Percentiles rank a stretch among this genome's conserved stretches.
Evolutionary conservation across 2,113 vertebrate genomes (phyloP).

Genomic region (Gila orcuttii): DNA sequence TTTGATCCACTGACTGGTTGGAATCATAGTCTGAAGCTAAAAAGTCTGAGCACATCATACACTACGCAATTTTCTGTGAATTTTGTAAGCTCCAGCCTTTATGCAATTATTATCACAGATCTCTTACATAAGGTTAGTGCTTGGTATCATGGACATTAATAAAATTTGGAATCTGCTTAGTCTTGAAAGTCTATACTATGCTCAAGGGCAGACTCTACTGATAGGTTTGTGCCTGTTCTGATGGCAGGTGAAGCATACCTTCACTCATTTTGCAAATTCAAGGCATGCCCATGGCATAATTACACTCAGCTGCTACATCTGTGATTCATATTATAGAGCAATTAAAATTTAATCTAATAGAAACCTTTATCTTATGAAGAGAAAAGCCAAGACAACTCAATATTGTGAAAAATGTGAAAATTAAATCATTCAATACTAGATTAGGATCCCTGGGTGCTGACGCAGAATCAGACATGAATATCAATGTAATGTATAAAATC

Average conservation of each 20-base stretch:
- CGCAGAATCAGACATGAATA: background rate
- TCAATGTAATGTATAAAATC: background rate
- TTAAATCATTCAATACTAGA: background rate
- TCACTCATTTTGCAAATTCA: background rate
- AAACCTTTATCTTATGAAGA: background rate
- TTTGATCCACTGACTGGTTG: background rate
- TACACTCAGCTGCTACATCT: background rate
- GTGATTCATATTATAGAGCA: background rate
- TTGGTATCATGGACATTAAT: slow-evolving; percentile 28
- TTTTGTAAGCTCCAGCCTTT: background rate
- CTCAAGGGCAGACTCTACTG: slow-evolving; percentile 31
- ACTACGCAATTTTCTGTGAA: background rate
- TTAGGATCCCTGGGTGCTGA: background rate
- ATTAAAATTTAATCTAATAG: background rate
- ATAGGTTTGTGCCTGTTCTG: slow-evolving; percentile 35
- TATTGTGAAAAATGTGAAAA: background rate
- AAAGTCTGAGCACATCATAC: background rate
- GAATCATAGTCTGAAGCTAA: background rate
- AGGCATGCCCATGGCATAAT: background rate
- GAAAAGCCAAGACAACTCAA: background rate
- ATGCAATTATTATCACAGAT: background rate
- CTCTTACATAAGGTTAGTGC: background rate
- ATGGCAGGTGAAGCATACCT: slow-evolving; percentile 44
- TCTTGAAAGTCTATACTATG: slow-evolving; percentile 41
- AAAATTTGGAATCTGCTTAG: slow-evolving; percentile 53